Conservation (phyloP, 1,140 invertebrate species). For the Pogonomyrmex barbatus region DNA sequence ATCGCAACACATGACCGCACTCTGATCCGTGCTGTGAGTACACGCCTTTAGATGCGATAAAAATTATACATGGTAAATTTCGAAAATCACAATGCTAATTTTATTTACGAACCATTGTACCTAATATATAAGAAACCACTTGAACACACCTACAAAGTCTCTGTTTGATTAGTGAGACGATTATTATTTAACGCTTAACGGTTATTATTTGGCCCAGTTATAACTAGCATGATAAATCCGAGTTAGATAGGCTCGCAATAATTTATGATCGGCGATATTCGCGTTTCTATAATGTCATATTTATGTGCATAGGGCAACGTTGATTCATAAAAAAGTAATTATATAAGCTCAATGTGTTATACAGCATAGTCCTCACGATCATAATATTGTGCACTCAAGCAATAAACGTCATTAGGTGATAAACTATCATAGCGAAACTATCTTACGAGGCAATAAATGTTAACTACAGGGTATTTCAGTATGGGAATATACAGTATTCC, state of each 20-base stretch:
- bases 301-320: background rate
- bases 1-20: background rate
- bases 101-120: background rate
- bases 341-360: conserved; percentile 19
- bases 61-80: background rate
- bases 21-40: background rate
- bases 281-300: background rate
- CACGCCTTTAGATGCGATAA: background rate
- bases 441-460: conserved; percentile 22
- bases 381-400: conserved; percentile 23
- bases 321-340: conserved; percentile 19
- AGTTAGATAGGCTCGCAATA: conserved; percentile 1
- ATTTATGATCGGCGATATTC: conserved; percentile 2
- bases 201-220: conserved; percentile 15
- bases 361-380: background rate
- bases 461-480: background rate
- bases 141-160: too few relatives aligned
- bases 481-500: too few relatives aligned
- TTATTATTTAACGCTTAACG: too few relatives aligned
- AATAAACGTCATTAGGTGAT: conserved; percentile 17
- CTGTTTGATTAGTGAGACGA: background rate
- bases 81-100: background rate
- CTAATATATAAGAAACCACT: background rate
- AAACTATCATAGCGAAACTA: conserved; percentile 9
- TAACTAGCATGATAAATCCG: background rate